Evolutionary conservation across 2,888 invertebrate genomes (phyloP).

Genomic region (Cremastobaeus sp.): DNA sequence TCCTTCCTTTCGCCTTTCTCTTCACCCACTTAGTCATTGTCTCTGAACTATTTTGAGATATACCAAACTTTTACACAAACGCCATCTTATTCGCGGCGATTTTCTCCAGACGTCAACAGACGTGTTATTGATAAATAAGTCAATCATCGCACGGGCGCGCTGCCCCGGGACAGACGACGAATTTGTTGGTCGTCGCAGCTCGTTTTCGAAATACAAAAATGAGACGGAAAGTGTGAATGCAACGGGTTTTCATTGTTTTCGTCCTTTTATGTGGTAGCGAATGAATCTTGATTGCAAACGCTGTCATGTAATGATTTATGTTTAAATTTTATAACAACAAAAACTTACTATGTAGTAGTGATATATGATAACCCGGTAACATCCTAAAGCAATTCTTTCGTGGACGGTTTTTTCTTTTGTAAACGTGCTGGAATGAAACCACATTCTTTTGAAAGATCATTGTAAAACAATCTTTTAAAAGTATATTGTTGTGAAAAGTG

Average conservation of each 20-base stretch:
- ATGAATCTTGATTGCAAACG: conserved; percentile 48
- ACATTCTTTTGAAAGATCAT: conserved; percentile 49
- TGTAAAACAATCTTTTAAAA: conserved; percentile 51
- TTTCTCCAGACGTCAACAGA: not conserved
- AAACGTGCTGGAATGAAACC: conserved; percentile 44
- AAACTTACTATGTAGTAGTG: conserved; percentile 46
- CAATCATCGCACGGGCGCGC: too few species aligned
- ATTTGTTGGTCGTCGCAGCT: too few species aligned
- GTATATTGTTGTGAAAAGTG: conserved; percentile 53
- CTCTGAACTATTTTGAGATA: conserved; percentile 59
- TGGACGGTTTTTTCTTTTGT: conserved; percentile 33
- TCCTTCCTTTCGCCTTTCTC: conserved; percentile 59
- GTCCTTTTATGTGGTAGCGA: too few species aligned
- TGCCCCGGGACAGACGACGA: too few species aligned
- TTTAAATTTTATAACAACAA: conserved; percentile 47
- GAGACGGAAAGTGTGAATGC: too few species aligned
- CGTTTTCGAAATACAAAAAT: too few species aligned
- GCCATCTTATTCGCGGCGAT: conserved; percentile 35
- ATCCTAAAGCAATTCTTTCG: conserved; percentile 34
- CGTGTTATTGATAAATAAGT: too few species aligned
- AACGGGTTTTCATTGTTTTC: too few species aligned
- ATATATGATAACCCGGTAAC: conserved; percentile 52
- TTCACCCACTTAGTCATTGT: conserved; percentile 61
- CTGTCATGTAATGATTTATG: conserved; percentile 52
- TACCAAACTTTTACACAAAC: conserved; percentile 55